Evolutionary conservation across 2,888 invertebrate species (phyloP), one percentile per base, ranked within the genome.

Genomic region (Aproaerema taeniolella): DNA sequence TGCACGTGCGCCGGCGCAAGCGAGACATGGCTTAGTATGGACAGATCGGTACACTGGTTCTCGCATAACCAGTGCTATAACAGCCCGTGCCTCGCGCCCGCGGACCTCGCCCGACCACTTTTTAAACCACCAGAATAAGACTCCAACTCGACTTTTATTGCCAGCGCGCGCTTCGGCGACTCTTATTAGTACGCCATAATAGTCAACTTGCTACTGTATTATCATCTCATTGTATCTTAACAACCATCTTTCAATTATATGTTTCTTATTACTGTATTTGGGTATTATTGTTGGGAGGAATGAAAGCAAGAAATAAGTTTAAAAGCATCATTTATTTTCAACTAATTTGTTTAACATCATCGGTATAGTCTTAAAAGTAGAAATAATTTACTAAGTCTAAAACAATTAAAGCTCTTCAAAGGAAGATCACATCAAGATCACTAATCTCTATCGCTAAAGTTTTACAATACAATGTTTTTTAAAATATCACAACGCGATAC

Each of bases 381-480:
- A 71, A 59, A 80, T 76, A 75, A 73, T 67, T 69, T 68, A 76
- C 62, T 69, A 71, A 53, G 37, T 63, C 73, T 79, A 80, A 67
- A 66, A 67, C 56, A 70, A 78, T 83, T 85, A 83, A 85, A 85
- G 85, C 85, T 82, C 56, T 57, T 58, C n/a, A 58, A 45, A 70
- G 64, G 58, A 71, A 68, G 61, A 82, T 81, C 81, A 83, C 79
- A 77, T 52, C 54, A 63, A 68, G 62, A 67, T 57, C 55, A 56
- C 49, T 62, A 59, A 50, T 45, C 55, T 67, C 67, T 76, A 76
- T 58, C 49, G 52, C 57, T 73, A 71, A 55, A 50, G 56, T 70
- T 74, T 76, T 78, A 82, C 75, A 82, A 69, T 75, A 72, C 70
- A 64, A 52, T 52, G 50, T 57, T n/a, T n/a, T n/a, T 49, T 49